Conservation (phyloP, 2,113 vertebrate species). For the Scartelaos histophorus region DNA sequence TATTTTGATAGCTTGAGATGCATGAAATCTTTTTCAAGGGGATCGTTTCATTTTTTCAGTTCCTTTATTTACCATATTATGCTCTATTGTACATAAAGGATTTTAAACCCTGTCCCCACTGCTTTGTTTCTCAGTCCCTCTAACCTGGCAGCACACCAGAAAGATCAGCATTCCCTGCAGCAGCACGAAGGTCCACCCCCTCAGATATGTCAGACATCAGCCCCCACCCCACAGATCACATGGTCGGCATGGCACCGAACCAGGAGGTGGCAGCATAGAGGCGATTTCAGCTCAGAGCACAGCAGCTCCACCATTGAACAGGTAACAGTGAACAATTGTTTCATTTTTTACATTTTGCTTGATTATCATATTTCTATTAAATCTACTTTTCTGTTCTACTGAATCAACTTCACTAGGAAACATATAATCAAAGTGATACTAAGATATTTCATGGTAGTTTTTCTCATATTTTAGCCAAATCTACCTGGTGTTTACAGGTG, state of each 20-base stretch:
- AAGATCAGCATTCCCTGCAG: not conserved
- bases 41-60: too few relatives aligned
- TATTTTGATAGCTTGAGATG: too few relatives aligned
- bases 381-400: too few relatives aligned
- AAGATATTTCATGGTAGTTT: too few relatives aligned
- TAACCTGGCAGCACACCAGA: not conserved
- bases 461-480: not conserved
- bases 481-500: slow-evolving; percentile 54
- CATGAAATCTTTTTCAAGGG: too few relatives aligned
- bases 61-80: too few relatives aligned
- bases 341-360: too few relatives aligned
- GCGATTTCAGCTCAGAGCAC: slow-evolving; percentile 43
- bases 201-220: not conserved
- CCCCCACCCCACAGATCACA: slow-evolving; percentile 5
- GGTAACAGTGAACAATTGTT: slow-evolving; percentile 17
- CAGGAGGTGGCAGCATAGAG: slow-evolving; percentile 41
- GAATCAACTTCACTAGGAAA: too few relatives aligned
- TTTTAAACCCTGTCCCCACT: not conserved
- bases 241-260: slow-evolving; percentile 43
- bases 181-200: not conserved
- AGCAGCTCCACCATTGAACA: slow-evolving; percentile 75
- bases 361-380: too few relatives aligned
- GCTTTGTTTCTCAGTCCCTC: not conserved
- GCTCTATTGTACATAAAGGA: too few relatives aligned
- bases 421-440: too few relatives aligned